A percentile compares a stretch with the other conserved stretches of the same genome.
phyloP scores from a whole-genome alignment of 1,140 invertebrate species.

The Lanistes nyassanus region DNA sequence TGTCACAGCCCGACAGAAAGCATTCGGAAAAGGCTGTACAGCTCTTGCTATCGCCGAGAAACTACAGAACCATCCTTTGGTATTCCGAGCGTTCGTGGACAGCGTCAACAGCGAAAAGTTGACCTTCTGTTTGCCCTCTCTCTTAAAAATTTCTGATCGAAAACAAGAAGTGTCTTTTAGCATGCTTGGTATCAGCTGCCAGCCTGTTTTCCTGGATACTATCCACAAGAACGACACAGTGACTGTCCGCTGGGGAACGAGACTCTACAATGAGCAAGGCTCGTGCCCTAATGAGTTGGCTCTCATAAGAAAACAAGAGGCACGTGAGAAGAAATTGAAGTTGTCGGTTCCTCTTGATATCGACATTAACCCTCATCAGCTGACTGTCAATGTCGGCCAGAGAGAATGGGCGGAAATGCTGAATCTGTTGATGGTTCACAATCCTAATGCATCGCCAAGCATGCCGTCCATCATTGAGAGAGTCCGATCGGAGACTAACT shows the following conservation, averaged over 20 bases:
- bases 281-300: not conserved
- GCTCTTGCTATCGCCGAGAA: conserved; percentile 12
- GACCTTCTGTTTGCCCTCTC: conserved; percentile 19
- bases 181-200: conserved; percentile 7
- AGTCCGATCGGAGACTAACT: not conserved
- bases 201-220: not conserved
- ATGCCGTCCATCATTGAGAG: not conserved
- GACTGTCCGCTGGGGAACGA: conserved; percentile 11
- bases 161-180: conserved; percentile 14
- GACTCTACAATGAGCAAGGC: conserved; percentile 4
- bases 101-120: conserved; percentile 15
- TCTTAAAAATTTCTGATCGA: not conserved
- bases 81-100: conserved; percentile 19
- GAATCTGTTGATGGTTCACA: not conserved
- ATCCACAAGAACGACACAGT: not conserved
- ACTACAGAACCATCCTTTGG: conserved; percentile 12
- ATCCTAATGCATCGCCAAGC: not conserved
- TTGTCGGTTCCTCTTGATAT: not conserved
- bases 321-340: too few species aligned
- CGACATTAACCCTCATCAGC: conserved; percentile 21
- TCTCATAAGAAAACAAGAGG: not conserved
- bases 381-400: not conserved
- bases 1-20: not conserved
- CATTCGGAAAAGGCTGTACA: conserved; percentile 8
- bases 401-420: conserved; percentile 16